These are phyloP conservation scores for Loxodonta africana DNA, from an alignment of 2,113 vertebrate species.

Conservation along the genomic window DNA sequence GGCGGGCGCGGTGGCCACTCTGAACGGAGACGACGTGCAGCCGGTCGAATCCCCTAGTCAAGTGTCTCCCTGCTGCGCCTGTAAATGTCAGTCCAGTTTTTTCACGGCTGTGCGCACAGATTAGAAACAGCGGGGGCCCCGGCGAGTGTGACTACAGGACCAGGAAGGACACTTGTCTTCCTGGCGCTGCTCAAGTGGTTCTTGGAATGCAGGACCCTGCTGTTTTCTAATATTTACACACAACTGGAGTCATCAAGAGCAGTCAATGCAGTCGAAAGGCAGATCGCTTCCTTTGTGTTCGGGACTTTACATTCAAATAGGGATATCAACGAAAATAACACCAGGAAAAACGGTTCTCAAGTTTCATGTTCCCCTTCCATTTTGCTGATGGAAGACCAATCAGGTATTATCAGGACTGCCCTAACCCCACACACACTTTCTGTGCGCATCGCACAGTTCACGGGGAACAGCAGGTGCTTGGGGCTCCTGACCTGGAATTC, in stretches of 20 bases:
- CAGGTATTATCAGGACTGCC: not conserved
- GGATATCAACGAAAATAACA: slow-evolving; percentile 82
- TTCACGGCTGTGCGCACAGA: slow-evolving; percentile 98
- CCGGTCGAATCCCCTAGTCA: slow-evolving; percentile 97
- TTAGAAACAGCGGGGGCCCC: slow-evolving; percentile 98
- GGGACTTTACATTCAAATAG: slow-evolving; percentile 87
- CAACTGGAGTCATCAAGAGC: slow-evolving; percentile 95
- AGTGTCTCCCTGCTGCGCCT: slow-evolving; percentile 96
- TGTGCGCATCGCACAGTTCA: not conserved
- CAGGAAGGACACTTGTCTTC: slow-evolving; percentile 96
- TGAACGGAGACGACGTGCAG: slow-evolving; percentile 93
- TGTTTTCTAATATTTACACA: slow-evolving; percentile 99
- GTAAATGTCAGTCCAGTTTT: slow-evolving; percentile 99
- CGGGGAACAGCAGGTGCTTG: not conserved
- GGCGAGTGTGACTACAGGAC: slow-evolving; percentile 95
- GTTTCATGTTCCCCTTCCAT: not conserved
- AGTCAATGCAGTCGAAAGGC: slow-evolving; percentile 91
- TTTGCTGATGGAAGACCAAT: slow-evolving; percentile 58
- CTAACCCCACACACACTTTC: not conserved
- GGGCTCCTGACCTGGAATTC: not conserved
- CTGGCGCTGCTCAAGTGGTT: slow-evolving; percentile 95
- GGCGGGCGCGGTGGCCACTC: slow-evolving; percentile 93
- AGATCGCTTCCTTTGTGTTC: slow-evolving; percentile 88
- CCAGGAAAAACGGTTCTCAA: not conserved
- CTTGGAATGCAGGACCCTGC: slow-evolving; percentile 95